A percentile compares a stretch with the other conserved stretches of the same genome.
These are phyloP conservation scores for Plagiodera versicolora DNA, from an alignment of 2,888 invertebrate species.

Conservation along the genomic window DNA sequence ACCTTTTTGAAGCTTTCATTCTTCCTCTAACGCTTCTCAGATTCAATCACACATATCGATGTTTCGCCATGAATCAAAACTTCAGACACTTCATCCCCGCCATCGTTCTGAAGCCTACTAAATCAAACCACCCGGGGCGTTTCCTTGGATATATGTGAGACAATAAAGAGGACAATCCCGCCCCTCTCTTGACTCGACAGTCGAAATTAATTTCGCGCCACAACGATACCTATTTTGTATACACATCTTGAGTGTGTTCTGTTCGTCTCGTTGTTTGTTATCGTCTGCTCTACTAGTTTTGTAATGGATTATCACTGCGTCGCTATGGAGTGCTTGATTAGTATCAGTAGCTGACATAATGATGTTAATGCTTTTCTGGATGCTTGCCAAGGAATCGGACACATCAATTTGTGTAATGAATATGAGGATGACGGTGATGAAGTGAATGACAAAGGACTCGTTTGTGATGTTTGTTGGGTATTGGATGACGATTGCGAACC, in stretches of 20 bases:
- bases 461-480: neutral
- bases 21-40: too few relatives aligned
- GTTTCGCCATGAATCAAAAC: neutral
- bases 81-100: neutral
- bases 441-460: neutral
- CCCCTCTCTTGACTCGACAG: neutral
- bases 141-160: neutral
- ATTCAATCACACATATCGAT: neutral
- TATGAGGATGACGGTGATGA: neutral
- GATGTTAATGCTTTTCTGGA: constrained; percentile 39
- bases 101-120: neutral
- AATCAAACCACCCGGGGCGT: neutral
- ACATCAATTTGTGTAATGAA: constrained; percentile 41
- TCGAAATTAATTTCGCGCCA: neutral
- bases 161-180: neutral
- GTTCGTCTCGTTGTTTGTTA: neutral
- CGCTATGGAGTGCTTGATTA: constrained; percentile 12
- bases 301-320: constrained; percentile 15
- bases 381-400: constrained; percentile 34
- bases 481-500: neutral
- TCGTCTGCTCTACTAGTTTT: constrained; percentile 2
- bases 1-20: too few relatives aligned
- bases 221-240: constrained; percentile 7
- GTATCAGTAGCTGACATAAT: constrained; percentile 30
- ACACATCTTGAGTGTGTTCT: constrained; percentile 7